A percentile compares a stretch with the other conserved stretches of the same genome.
Evolutionary conservation across 2,113 vertebrate genomes (phyloP).

Genomic region (Bufo gargarizans): DNA sequence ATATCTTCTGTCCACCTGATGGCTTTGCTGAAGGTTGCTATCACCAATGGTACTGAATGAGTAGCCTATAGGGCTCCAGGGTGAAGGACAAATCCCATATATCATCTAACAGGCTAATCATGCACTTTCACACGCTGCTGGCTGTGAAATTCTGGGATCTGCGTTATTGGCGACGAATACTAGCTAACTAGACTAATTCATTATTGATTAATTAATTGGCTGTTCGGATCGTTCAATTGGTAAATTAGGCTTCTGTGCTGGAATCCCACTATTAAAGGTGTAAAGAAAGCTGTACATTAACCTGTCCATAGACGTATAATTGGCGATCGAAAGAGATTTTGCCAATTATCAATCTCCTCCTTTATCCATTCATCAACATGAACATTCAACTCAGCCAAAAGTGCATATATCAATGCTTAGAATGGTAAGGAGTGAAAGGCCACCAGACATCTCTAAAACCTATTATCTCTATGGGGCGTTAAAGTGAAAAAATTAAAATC

Average conservation of each 20-base stretch:
- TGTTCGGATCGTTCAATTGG: constrained; percentile 56
- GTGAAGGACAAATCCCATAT: constrained; percentile 30
- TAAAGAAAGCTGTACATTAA: not conserved
- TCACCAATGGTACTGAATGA: not conserved
- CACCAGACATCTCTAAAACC: too few relatives aligned
- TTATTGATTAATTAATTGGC: constrained; percentile 58
- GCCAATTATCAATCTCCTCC: too few relatives aligned
- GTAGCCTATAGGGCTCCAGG: not conserved
- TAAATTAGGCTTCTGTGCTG: constrained; percentile 46
- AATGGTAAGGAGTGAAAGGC: too few relatives aligned
- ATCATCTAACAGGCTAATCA: constrained; percentile 36
- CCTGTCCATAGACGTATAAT: too few relatives aligned
- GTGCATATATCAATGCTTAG: too few relatives aligned
- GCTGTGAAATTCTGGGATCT: constrained; percentile 52
- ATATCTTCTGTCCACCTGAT: not conserved
- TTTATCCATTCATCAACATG: too few relatives aligned
- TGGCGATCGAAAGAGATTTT: too few relatives aligned
- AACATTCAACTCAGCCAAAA: too few relatives aligned
- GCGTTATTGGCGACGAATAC: constrained; percentile 41
- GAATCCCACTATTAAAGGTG: constrained; percentile 30
- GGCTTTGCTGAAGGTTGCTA: not conserved
- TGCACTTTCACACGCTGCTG: constrained; percentile 46
- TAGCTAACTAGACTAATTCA: constrained; percentile 53
- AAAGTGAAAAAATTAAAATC: too few relatives aligned
- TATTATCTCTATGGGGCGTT: too few relatives aligned